Evolutionary conservation across 1,140 invertebrate genomes (phyloP).

Genomic region (Eriocheir sinensis): DNA sequence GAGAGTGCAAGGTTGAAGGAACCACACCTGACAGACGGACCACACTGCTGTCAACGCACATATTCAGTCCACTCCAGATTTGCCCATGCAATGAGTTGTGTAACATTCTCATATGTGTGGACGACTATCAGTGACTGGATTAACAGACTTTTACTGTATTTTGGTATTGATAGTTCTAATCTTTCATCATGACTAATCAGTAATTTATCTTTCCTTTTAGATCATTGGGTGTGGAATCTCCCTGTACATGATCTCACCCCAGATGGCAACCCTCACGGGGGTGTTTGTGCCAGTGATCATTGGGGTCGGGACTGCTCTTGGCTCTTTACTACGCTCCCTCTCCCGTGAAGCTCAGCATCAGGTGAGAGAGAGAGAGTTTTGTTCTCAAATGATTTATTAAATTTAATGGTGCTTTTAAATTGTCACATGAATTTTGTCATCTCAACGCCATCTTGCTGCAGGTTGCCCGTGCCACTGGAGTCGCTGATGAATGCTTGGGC

Average conservation of each 20-base stretch:
- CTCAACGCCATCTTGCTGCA: conserved; percentile 80
- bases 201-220: conserved; percentile 82
- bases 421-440: not conserved
- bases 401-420: not conserved
- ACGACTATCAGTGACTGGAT: too few relatives aligned
- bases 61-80: too few relatives aligned
- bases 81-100: too few relatives aligned
- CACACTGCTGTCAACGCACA: too few relatives aligned
- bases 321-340: conserved; percentile 87
- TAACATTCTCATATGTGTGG: too few relatives aligned
- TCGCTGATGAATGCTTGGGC: conserved; percentile 95
- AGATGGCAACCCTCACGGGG: conserved; percentile 90
- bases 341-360: conserved; percentile 91
- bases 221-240: conserved; percentile 90
- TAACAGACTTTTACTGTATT: not conserved
- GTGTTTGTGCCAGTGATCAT: conserved; percentile 92
- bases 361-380: conserved; percentile 82
- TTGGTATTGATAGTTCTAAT: not conserved
- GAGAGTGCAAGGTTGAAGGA: too few relatives aligned
- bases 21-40: too few relatives aligned
- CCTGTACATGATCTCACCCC: conserved; percentile 91
- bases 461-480: conserved; percentile 91
- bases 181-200: not conserved
- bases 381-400: not conserved
- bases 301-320: conserved; percentile 88